Conservation (phyloP, 2,113 vertebrate species). For the Malurus elegans region DNA sequence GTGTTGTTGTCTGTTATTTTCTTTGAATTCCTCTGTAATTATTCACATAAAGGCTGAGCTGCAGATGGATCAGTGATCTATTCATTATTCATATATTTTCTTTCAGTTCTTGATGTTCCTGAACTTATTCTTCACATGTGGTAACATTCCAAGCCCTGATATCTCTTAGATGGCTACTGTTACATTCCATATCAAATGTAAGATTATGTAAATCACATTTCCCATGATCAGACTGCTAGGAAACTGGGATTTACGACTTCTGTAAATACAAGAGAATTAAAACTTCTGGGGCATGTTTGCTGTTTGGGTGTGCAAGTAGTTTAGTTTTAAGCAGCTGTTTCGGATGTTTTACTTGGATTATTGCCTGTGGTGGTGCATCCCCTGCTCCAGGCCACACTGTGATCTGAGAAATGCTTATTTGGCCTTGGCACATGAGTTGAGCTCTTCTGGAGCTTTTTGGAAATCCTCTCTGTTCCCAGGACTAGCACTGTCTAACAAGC, state of each 20-base stretch:
- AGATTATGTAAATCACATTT: not conserved
- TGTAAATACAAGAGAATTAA: not conserved
- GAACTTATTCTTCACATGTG: not conserved
- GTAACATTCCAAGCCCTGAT: not conserved
- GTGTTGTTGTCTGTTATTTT: not conserved
- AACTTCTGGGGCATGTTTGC: not conserved
- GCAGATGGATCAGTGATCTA: not conserved
- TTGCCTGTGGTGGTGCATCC: not conserved
- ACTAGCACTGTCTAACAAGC: fast-evolving
- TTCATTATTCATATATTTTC: not conserved
- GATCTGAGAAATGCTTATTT: not conserved
- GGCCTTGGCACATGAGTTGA: not conserved
- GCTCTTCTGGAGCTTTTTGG: not conserved
- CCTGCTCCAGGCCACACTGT: not conserved
- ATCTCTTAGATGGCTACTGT: not conserved
- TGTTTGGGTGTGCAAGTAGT: not conserved
- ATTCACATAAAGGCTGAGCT: not conserved
- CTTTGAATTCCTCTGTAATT: not conserved
- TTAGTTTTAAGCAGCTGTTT: not conserved
- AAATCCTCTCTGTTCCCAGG: not conserved
- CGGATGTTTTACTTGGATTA: not conserved
- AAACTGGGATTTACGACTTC: not conserved
- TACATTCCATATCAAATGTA: not conserved
- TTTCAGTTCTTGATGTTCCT: not conserved
- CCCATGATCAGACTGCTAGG: not conserved